phyloP scores from a whole-genome alignment of 2,888 invertebrate genomes.

The Melitaea athalia region DNA sequence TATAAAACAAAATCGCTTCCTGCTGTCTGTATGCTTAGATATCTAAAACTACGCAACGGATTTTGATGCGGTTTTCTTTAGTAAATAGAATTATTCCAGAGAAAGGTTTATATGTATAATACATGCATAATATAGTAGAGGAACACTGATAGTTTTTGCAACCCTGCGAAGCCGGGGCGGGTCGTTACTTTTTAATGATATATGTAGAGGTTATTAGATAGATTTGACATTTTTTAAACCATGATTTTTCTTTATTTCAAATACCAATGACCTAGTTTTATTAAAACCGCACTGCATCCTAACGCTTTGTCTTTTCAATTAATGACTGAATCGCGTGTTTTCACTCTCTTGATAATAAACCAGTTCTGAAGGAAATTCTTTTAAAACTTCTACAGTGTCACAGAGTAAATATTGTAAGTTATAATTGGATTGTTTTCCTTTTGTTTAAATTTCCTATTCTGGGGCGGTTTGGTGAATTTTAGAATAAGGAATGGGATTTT shows the following conservation, averaged over 20 bases:
- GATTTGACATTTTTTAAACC: background rate
- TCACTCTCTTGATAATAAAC: slow-evolving; percentile 27
- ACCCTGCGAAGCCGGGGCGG: too few relatives aligned
- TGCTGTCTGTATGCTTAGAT: too few relatives aligned
- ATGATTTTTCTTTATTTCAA: background rate
- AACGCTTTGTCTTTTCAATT: slow-evolving; percentile 34
- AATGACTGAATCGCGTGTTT: slow-evolving; percentile 38
- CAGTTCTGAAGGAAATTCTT: slow-evolving; percentile 20
- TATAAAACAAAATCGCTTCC: too few relatives aligned
- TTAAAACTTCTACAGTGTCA: slow-evolving; percentile 9
- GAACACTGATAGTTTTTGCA: too few relatives aligned
- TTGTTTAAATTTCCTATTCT: background rate
- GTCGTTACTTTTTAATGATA: too few relatives aligned
- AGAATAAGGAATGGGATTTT: background rate
- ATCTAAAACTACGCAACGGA: too few relatives aligned
- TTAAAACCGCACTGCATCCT: slow-evolving; percentile 31
- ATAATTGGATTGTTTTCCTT: background rate
- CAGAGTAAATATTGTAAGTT: background rate
- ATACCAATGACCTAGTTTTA: slow-evolving; percentile 25
- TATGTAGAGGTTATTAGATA: too few relatives aligned
- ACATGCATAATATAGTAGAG: too few relatives aligned
- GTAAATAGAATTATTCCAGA: too few relatives aligned
- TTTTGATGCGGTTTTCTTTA: too few relatives aligned
- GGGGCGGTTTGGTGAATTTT: background rate
- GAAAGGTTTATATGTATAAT: too few relatives aligned